These are phyloP conservation scores for Zaprionus gabonicus DNA, from an alignment of 1,140 invertebrate genomes.

Conservation along the genomic window DNA sequence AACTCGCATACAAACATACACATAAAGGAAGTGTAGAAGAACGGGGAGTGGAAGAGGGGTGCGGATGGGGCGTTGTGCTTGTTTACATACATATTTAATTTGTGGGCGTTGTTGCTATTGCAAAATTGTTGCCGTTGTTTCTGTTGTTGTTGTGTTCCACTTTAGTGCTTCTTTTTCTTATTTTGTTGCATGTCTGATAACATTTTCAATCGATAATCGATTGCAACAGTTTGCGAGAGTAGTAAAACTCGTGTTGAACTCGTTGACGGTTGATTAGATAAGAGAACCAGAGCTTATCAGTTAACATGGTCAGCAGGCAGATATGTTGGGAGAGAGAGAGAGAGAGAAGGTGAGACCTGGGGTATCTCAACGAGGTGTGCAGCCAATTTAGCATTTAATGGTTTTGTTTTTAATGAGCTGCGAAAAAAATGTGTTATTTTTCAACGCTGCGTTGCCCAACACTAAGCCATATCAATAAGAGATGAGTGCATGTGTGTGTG, in stretches of 20 bases:
- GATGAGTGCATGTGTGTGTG: conserved; percentile 19
- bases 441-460: conserved; percentile 19
- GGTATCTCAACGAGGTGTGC: conserved; percentile 3
- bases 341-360: background rate
- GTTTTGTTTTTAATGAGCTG: conserved; percentile 37
- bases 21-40: background rate
- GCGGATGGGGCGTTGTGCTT: conserved; percentile 21
- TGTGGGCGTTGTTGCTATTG: conserved; percentile 63
- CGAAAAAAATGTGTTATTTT: conserved; percentile 34
- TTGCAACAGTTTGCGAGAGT: conserved; percentile 42
- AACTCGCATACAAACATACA: background rate
- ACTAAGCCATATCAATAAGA: conserved; percentile 12
- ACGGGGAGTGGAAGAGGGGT: background rate
- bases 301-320: conserved; percentile 24
- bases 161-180: conserved; percentile 17
- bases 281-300: conserved; percentile 49
- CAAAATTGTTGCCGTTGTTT: conserved; percentile 46
- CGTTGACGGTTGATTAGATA: conserved; percentile 33
- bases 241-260: conserved; percentile 34
- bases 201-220: conserved; percentile 65
- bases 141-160: conserved; percentile 40
- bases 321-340: background rate
- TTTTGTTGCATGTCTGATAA: conserved; percentile 39
- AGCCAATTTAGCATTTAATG: conserved; percentile 22
- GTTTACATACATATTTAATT: conserved; percentile 35